These are phyloP conservation scores for Nomada fabriciana DNA, from an alignment of 2,888 invertebrate genomes.

Conservation along the genomic window DNA sequence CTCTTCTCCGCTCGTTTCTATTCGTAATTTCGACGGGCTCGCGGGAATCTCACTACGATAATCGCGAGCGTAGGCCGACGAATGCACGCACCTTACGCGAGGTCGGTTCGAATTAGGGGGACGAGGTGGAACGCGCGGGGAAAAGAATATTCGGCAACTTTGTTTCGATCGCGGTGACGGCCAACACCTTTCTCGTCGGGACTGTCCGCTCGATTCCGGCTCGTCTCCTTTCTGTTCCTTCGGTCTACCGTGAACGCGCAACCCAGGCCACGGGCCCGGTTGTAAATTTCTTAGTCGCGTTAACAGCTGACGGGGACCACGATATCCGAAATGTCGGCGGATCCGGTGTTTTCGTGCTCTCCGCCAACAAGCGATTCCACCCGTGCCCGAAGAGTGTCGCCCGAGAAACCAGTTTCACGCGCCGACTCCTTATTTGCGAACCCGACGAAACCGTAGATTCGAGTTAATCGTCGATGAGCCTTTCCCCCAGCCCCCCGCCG, in stretches of 20 bases:
- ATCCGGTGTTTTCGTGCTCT: constrained; percentile 74
- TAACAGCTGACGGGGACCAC: constrained; percentile 73
- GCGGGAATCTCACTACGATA: no score
- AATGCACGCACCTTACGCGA: no score
- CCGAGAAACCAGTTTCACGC: constrained; percentile 75
- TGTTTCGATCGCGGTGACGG: constrained; percentile 56
- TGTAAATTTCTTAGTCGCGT: constrained; percentile 72
- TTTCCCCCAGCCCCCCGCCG: constrained; percentile 31
- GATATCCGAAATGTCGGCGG: constrained; percentile 75
- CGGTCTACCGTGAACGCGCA: constrained; percentile 52
- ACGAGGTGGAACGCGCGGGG: no score
- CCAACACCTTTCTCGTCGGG: constrained; percentile 4
- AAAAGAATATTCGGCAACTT: constrained; percentile 38
- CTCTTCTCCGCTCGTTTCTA: not conserved
- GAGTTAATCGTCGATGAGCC: constrained; percentile 78
- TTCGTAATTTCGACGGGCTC: not conserved
- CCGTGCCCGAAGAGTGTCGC: constrained; percentile 67
- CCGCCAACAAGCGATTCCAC: constrained; percentile 58
- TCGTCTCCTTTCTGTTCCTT: constrained; percentile 3
- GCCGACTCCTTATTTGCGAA: constrained; percentile 78
- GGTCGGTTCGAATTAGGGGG: no score
- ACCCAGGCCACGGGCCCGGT: constrained; percentile 52
- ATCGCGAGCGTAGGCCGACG: no score
- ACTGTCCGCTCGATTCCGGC: constrained; percentile 5
- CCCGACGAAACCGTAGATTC: constrained; percentile 78